Evolutionary conservation across 2,888 invertebrate genomes (phyloP), one percentile per base, ranked within the genome.

Genomic region (Cyclophora punctaria): DNA sequence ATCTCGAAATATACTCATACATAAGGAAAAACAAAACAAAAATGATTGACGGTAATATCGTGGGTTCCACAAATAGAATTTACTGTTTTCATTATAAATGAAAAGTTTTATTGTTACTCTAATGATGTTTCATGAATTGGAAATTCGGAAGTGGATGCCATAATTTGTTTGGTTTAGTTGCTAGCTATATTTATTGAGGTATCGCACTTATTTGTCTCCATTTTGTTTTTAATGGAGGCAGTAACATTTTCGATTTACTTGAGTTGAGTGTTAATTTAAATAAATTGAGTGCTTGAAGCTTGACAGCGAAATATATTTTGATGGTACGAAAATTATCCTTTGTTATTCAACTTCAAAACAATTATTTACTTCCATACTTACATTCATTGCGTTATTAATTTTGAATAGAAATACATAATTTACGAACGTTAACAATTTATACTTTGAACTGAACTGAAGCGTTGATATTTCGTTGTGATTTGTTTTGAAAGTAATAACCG

Each of bases 31-130:
- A 34, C 42, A 5, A 33, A 40, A 50, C 50, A 63, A 63, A 52
- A 61, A 62, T 65, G 62, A 67, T 51, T 62, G 66, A 63, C 60
- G 57, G 56, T 55, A 63, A 58, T 60, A 62, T 58, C 61, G 51
- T 35, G 49, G 45, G 47, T 57, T 62, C 57, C 41, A 48, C 50
- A 50, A 60, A 60, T 66, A 63, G 58, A 64, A 71, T 71, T 71
- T 64, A 55, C 60, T 59, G 59, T 59, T 60, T 65, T 63, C 61
- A 67, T 70, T 67, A 64, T 56, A 65, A 20, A 65, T 75, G 64
- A 64, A 75, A 77, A 75, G 75, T 75, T 76, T 71, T 64, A 63
- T 66, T 68, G 69, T 67, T 60, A 53, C 51, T 56, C 45, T 70
- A 66, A 74, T 66, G 60, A 69, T 65, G 64, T 69, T 73, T 59